Evolutionary conservation across 2,797 vertebrate genomes (phyloP).

Genomic region (Gallirallus australis): DNA sequence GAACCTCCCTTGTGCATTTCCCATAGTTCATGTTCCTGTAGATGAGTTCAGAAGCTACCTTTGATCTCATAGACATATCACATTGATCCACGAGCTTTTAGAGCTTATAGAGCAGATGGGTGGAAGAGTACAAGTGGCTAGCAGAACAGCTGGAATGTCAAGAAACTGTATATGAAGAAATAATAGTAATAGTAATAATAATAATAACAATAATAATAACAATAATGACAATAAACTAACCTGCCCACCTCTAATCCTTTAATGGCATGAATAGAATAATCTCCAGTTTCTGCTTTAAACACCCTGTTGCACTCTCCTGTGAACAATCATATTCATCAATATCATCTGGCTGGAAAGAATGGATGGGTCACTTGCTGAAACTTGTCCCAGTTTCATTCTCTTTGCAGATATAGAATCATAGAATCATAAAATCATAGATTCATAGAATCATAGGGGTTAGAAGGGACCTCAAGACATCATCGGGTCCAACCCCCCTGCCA

Average conservation of each 20-base stretch:
- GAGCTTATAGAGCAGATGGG: constrained; percentile 33
- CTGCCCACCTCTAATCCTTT: background rate
- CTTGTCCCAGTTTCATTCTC: background rate
- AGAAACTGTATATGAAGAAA: background rate
- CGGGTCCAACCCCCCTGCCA: too few relatives aligned
- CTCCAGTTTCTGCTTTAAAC: background rate
- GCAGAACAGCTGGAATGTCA: background rate
- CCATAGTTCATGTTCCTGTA: constrained; percentile 32
- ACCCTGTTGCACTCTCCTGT: background rate
- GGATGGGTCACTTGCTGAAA: background rate
- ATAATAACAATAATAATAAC: too few relatives aligned
- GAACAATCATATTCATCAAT: background rate
- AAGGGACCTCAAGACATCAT: too few relatives aligned
- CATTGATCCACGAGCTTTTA: constrained; percentile 55
- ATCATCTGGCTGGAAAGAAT: background rate
- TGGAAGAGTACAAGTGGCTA: background rate
- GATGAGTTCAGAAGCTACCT: constrained; percentile 42
- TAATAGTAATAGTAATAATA: background rate
- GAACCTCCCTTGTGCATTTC: constrained; percentile 32
- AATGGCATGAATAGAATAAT: background rate
- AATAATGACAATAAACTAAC: background rate
- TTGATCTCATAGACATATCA: constrained; percentile 16
- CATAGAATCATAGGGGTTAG: too few relatives aligned
- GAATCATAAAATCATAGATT: too few relatives aligned
- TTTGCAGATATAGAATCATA: background rate